Conservation (phyloP, 2,888 invertebrate species). For the Gandaritis pyraliata region DNA sequence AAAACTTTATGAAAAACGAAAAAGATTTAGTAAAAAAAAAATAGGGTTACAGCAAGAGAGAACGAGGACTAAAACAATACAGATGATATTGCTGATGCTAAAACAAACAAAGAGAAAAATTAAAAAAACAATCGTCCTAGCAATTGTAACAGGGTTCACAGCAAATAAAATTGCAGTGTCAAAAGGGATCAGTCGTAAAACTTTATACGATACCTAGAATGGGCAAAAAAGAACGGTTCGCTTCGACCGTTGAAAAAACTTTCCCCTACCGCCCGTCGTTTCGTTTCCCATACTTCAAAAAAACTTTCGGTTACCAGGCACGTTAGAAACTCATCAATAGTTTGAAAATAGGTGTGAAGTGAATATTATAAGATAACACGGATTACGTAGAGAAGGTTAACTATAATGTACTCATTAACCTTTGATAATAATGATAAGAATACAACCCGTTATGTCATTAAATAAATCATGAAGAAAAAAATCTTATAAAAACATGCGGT, state of each 20-base stretch:
- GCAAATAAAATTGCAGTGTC: constrained; percentile 50
- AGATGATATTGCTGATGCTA: constrained; percentile 8
- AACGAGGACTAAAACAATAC: constrained; percentile 11
- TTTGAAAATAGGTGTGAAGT: constrained; percentile 4
- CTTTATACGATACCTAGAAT: constrained; percentile 45
- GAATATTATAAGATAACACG: not conserved
- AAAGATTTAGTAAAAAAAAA: too few relatives aligned
- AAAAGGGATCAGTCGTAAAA: constrained; percentile 56
- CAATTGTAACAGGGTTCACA: constrained; percentile 41
- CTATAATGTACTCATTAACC: not conserved
- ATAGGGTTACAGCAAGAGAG: not conserved
- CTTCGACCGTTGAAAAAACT: constrained; percentile 48
- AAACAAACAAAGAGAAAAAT: constrained; percentile 43
- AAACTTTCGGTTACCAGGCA: constrained; percentile 37
- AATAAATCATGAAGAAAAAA: constrained; percentile 1
- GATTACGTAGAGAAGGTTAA: not conserved
- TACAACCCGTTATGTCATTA: not conserved
- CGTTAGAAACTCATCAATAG: constrained; percentile 51
- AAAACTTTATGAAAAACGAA: too few relatives aligned
- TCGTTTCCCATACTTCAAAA: constrained; percentile 40
- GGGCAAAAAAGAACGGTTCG: constrained; percentile 50
- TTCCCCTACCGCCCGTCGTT: constrained; percentile 38
- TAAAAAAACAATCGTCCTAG: constrained; percentile 46
- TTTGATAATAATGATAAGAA: not conserved
- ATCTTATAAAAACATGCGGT: constrained; percentile 42